Percentiles rank a stretch among this genome's conserved stretches.
Conservation (phyloP, 2,113 vertebrate species). For the Cacatua alba region DNA sequence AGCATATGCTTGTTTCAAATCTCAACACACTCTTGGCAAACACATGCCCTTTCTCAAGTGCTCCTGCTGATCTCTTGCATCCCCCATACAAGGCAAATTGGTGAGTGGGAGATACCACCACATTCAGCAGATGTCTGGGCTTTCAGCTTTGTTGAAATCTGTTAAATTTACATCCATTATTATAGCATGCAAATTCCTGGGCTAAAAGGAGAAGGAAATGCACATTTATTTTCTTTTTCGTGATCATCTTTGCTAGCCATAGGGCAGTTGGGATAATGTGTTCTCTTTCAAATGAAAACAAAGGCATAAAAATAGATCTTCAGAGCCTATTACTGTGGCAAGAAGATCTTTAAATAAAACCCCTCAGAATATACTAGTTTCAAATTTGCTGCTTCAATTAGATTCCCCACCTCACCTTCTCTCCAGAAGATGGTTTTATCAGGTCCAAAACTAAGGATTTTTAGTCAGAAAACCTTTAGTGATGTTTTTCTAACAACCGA, state of each 20-base stretch:
- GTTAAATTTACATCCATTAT: neutral
- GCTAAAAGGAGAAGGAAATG: neutral
- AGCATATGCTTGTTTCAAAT: neutral
- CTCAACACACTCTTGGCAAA: neutral
- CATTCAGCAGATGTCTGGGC: neutral
- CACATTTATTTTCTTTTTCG: conserved; percentile 1
- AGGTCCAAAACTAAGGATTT: neutral
- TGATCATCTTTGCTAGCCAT: conserved; percentile 30
- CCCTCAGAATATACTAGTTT: neutral
- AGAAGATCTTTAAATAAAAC: conserved; percentile 56
- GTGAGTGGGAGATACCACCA: neutral
- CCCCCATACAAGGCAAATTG: neutral
- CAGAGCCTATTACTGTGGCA: conserved; percentile 2
- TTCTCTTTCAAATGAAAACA: conserved; percentile 61
- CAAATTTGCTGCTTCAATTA: conserved; percentile 16
- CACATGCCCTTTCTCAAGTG: neutral
- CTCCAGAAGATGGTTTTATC: neutral
- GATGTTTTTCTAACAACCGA: neutral
- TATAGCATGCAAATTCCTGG: conserved; percentile 32
- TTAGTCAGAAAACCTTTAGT: neutral
- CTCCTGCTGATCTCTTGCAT: neutral
- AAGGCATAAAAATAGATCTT: conserved; percentile 62
- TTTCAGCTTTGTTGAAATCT: neutral
- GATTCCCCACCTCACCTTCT: neutral
- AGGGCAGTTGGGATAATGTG: conserved; percentile 46